phyloP scores from a whole-genome alignment of 2,113 vertebrate species.

The Panthera tigris region DNA sequence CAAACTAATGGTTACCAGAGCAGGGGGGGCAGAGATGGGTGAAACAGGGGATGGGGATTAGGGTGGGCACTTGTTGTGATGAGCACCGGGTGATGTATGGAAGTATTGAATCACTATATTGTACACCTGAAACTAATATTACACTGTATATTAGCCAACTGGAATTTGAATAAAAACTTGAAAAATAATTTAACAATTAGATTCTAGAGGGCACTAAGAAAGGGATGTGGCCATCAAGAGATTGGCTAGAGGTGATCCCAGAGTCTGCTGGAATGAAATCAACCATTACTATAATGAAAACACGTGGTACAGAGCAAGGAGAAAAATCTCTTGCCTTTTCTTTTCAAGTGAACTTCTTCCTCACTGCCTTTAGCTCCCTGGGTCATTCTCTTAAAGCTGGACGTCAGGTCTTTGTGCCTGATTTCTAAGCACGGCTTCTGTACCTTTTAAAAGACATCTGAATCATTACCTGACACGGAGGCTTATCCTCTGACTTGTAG shows the following conservation, averaged over 20 bases:
- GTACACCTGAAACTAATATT: too few species aligned
- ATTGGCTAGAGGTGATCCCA: neutral
- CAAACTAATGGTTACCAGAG: too few species aligned
- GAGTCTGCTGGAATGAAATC: neutral
- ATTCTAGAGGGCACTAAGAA: neutral
- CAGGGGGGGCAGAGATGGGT: too few species aligned
- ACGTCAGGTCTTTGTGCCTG: neutral
- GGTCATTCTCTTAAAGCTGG: neutral
- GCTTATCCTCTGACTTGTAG: neutral
- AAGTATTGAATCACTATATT: too few species aligned
- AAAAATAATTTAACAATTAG: neutral
- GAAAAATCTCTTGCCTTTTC: neutral
- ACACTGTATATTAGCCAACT: too few species aligned
- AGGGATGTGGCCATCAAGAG: neutral
- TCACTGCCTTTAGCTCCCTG: neutral
- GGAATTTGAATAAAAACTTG: too few species aligned
- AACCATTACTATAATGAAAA: neutral
- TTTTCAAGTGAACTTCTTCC: neutral
- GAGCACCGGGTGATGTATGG: too few species aligned
- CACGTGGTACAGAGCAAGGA: fast-evolving
- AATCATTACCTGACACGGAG: neutral
- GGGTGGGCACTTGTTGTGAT: too few species aligned
- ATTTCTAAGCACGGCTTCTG: neutral
- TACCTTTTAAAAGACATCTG: neutral
- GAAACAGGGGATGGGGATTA: too few species aligned